phyloP scores from a whole-genome alignment of 2,797 vertebrate genomes.

The Dermochelys coriacea region DNA sequence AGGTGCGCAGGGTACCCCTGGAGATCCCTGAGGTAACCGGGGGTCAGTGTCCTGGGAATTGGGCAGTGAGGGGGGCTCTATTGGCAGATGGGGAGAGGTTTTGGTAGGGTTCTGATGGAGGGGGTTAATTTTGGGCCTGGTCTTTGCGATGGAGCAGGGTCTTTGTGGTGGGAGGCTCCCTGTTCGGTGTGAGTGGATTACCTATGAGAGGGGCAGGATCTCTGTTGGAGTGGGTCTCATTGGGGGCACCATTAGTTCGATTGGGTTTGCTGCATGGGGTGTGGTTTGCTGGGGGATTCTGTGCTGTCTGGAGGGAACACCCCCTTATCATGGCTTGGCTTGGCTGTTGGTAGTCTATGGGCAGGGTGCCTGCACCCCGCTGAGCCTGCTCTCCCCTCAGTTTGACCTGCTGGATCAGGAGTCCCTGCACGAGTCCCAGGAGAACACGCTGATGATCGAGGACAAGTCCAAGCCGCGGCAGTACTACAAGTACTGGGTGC shows the following conservation, averaged over 20 bases:
- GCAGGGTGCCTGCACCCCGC: not conserved
- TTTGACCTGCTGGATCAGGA: constrained; percentile 93
- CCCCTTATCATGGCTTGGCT: too few relatives aligned
- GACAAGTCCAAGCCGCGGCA: constrained; percentile 91
- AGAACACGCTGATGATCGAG: constrained; percentile 94
- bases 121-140: not conserved
- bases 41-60: not conserved
- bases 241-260: too few relatives aligned
- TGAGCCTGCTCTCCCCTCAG: constrained; percentile 64
- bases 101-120: not conserved
- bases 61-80: not conserved
- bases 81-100: not conserved
- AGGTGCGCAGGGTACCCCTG: constrained; percentile 91
- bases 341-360: too few relatives aligned
- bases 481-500: constrained; percentile 93
- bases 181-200: not conserved
- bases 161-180: not conserved
- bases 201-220: not conserved
- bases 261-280: not conserved
- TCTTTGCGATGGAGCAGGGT: not conserved
- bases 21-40: constrained; percentile 91
- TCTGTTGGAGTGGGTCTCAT: not conserved
- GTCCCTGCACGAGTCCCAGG: constrained; percentile 93
- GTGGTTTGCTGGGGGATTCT: not conserved
- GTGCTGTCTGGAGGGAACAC: not conserved